Evolutionary conservation across 2,113 vertebrate species (phyloP), one percentile per base, ranked within the genome.

Genomic region (Datnioides undecimradiatus): DNA sequence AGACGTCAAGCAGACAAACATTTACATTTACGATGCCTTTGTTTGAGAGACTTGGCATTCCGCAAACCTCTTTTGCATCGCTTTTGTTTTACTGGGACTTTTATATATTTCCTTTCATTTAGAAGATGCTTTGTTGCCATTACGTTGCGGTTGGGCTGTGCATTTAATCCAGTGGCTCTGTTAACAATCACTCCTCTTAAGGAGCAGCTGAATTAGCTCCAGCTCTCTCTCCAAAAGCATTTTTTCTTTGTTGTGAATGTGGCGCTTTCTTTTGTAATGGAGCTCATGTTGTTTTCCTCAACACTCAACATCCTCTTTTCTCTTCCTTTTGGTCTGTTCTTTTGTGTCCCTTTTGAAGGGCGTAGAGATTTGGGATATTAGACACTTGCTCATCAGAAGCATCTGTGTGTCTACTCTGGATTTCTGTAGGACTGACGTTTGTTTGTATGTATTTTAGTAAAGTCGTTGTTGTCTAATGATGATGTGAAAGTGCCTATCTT

Each of bases 161-260:
- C 82, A 69, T 91, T 91, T 87, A 91, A 86, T 88, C 83, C 88
- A 81, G 76, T 60, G 75, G 87, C 83, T 93, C 90, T 91, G 90
- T 90, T 92, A 92, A 89, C 88, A 90, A 90, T 91, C 90, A 88
- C 73, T 83, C 67, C 69, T 91, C 80, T 85, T 79, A 79, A 84
- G 82, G 76, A 83, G 83, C 55, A 46, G 73, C 66, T 76, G 73
- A 87, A 86, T 89, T 75, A 80, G 73, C 86, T 82, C 76, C 80
- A 84, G 83, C 73, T 76, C 74, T 67, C 67, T 67, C 65, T 65
- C 80, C 77, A 82, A 90, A 89, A 58, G 40, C 73, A 54, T 76
- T 83, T 89, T 77, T 72, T 65, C 90, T 81, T 77, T 86, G 87
- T 93, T 89, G 85, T 88, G 84, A 90, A 90, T 86, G 81, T 82